Conservation (phyloP, 2,113 vertebrate genomes). For the Rhabdornis inornatus region DNA sequence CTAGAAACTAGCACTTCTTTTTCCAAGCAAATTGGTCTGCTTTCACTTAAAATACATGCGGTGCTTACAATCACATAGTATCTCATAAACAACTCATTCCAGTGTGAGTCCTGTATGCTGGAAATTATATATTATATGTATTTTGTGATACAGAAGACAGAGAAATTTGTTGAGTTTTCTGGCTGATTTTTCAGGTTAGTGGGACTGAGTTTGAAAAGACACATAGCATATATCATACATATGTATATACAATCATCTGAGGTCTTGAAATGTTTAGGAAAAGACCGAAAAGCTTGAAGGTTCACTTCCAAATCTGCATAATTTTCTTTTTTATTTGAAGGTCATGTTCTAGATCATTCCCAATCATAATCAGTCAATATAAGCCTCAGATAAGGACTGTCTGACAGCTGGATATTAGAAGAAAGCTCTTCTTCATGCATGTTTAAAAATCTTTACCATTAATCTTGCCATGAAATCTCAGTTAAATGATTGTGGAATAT, state of each 20-base stretch:
- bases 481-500: constrained; percentile 41
- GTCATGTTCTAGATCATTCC: constrained; percentile 5
- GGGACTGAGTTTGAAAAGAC: background rate
- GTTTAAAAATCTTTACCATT: constrained; percentile 35
- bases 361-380: constrained; percentile 3
- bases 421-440: constrained; percentile 13
- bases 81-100: background rate
- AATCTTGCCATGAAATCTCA: constrained; percentile 58
- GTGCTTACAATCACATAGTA: background rate
- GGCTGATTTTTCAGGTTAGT: background rate
- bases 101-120: background rate
- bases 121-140: background rate
- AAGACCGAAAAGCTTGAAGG: background rate
- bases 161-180: background rate
- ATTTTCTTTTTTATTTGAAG: constrained; percentile 24
- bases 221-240: fast-evolving
- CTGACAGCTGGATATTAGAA: constrained; percentile 22
- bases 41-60: background rate
- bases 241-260: background rate
- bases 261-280: background rate
- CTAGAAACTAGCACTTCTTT: background rate
- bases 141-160: background rate
- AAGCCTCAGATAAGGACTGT: background rate
- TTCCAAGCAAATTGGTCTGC: background rate
- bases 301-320: background rate